Evolutionary conservation across 2,888 invertebrate species (phyloP), one percentile per base, ranked within the genome.

Genomic region (Papilio protenor): DNA sequence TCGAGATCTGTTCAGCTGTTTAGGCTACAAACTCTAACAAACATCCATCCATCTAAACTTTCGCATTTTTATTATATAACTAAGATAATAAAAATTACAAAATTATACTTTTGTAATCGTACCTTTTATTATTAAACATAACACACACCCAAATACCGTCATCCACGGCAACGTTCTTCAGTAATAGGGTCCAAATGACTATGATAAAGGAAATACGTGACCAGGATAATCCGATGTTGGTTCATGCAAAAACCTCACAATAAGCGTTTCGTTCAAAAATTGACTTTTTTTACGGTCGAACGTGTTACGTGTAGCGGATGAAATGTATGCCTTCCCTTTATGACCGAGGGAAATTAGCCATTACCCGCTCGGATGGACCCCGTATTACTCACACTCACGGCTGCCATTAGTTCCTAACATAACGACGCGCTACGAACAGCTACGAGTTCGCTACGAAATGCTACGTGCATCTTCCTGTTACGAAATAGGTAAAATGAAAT

Each of bases 291-390:
- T 78, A 78, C 33, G 71, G 70, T 72, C 21, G 75, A 72, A 77
- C 75, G 75, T 78, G 78, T 72, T 75, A 78, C 71, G 57, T 70
- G 78, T 78, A 52, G 49, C 61, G 71, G 49, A 59, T 78, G 78
- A 78, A 78, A 78, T 75, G 78, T 71, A 78, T 73, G 71, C 71
- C 59, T 75, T 61, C 49, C 78, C 78, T 78, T 78, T 78, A 78
- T 75, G 61, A 52, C 78, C 52, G 52, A 49, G 75, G 78, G 75
- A 78, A 78, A 78, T 78, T 75, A 75, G 71, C 75, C 78, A 78
- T 78, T 78, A 75, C 71, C 52, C 75, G 78, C 71, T 66, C 75
- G 64, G 78, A 78, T 78, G 75, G 78, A 72, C 75, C 61, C 52
- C 75, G 64, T 71, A 75, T 78, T 78, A 77, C 77, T 74, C 70